A percentile compares a stretch with the other conserved stretches of the same genome.
These are phyloP conservation scores for Cettia cetti DNA, from an alignment of 2,113 vertebrate species.

Conservation along the genomic window DNA sequence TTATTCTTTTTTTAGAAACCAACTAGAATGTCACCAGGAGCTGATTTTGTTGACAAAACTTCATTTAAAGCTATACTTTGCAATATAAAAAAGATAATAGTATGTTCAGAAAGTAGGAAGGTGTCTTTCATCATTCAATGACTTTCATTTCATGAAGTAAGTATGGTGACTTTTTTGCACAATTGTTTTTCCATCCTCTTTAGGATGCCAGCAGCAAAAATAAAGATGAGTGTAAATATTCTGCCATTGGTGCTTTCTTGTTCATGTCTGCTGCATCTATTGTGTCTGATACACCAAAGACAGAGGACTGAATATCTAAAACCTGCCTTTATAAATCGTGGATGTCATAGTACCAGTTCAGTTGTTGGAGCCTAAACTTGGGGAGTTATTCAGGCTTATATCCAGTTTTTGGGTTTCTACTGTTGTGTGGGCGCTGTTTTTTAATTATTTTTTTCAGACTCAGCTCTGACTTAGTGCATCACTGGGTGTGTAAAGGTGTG, in stretches of 20 bases:
- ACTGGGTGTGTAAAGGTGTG: background rate
- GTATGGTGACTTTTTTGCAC: background rate
- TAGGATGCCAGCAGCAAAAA: background rate
- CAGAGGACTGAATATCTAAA: background rate
- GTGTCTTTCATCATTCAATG: background rate
- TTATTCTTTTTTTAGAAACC: background rate
- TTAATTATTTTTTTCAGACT: background rate
- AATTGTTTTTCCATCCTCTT: background rate
- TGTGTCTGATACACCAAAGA: background rate
- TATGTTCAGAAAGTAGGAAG: background rate
- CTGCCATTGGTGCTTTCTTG: background rate
- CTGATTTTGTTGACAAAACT: slow-evolving; percentile 38
- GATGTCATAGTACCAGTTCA: background rate
- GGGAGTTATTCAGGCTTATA: background rate
- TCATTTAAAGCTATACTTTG: slow-evolving; percentile 32
- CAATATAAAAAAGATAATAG: background rate
- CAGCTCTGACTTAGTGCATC: background rate
- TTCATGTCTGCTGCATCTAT: background rate
- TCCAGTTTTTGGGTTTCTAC: background rate
- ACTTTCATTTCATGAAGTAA: slow-evolving; percentile 23
- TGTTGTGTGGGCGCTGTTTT: rapidly evolving
- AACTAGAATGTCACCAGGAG: background rate
- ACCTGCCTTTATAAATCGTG: background rate
- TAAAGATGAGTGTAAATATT: background rate
- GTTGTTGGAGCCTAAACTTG: background rate